phyloP scores from a whole-genome alignment of 2,797 vertebrate genomes.

The Margarornis squamiger region DNA sequence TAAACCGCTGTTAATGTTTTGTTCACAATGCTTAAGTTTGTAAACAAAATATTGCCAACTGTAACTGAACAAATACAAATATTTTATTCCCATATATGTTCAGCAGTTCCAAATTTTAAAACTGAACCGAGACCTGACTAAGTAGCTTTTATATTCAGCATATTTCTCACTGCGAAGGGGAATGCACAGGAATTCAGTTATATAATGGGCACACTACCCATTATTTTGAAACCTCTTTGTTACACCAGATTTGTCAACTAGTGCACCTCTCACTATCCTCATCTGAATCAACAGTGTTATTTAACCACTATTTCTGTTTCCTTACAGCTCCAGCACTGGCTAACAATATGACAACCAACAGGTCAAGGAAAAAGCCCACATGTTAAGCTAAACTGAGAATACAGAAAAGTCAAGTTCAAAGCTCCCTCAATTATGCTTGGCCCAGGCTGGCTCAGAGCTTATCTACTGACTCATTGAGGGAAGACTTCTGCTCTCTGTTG shows the following conservation, averaged over 20 bases:
- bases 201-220: neutral
- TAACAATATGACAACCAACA: constrained; percentile 85
- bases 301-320: constrained; percentile 15
- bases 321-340: constrained; percentile 90
- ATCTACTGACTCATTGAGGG: constrained; percentile 46
- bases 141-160: neutral
- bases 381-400: constrained; percentile 9
- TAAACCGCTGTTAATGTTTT: neutral
- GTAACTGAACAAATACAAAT: neutral
- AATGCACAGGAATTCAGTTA: neutral
- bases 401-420: constrained; percentile 33
- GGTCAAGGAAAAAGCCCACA: neutral
- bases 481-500: constrained; percentile 48
- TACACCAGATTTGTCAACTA: neutral
- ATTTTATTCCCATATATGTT: neutral
- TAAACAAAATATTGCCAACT: neutral
- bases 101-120: neutral
- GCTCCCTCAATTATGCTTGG: neutral
- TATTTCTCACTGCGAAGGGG: neutral
- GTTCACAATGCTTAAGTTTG: neutral
- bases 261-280: neutral
- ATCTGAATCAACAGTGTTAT: neutral
- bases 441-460: constrained; percentile 30
- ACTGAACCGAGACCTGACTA: neutral
- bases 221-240: neutral